Conservation (phyloP, 2,888 invertebrate genomes). For the Horisme vitalbata region DNA sequence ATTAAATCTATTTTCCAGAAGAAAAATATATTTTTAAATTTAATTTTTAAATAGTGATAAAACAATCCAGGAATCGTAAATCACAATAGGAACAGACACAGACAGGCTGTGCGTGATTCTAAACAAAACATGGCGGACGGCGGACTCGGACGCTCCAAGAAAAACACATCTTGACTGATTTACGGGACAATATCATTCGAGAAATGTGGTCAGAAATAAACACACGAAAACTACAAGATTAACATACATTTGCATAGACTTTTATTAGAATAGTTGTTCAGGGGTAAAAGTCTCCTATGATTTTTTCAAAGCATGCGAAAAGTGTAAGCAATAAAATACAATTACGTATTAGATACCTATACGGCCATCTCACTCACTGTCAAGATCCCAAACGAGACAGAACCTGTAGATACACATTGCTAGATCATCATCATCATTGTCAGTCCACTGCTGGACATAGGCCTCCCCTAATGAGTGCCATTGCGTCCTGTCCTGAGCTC, state of each 20-base stretch:
- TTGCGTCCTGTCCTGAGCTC: too few relatives aligned
- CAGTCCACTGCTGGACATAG: too few relatives aligned
- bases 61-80: conserved; percentile 66
- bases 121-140: conserved; percentile 73
- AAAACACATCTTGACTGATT: conserved; percentile 79
- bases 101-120: conserved; percentile 79
- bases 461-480: too few relatives aligned
- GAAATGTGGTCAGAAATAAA: conserved; percentile 76
- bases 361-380: too few relatives aligned
- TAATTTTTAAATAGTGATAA: conserved; percentile 52
- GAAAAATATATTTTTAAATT: conserved; percentile 25
- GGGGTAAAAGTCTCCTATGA: background rate
- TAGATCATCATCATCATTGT: too few relatives aligned
- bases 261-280: conserved; percentile 26
- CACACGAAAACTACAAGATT: conserved; percentile 67
- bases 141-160: conserved; percentile 66
- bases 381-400: too few relatives aligned
- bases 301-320: too few relatives aligned
- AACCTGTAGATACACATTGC: too few relatives aligned
- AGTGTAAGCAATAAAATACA: too few relatives aligned
- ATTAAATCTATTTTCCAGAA: background rate
- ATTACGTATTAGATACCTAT: too few relatives aligned
- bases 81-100: conserved; percentile 64
- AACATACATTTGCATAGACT: conserved; percentile 63
- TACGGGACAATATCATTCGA: conserved; percentile 78